These are phyloP conservation scores for Dipodomys merriami DNA, from an alignment of 2,113 vertebrate species.

Conservation along the genomic window DNA sequence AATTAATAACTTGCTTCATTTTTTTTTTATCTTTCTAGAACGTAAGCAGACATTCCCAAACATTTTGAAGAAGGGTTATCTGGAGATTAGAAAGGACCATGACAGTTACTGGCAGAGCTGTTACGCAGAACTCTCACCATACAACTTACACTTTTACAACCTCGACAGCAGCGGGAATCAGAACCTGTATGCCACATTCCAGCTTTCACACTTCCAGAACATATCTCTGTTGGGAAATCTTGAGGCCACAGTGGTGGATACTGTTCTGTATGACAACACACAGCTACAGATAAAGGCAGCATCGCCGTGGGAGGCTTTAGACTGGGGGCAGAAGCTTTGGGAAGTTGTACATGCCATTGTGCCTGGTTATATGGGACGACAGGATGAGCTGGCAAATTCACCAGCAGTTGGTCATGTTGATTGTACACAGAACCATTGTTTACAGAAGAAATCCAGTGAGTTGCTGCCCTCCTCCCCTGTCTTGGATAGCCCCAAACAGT, in stretches of 20 bases:
- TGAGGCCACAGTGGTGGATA: conserved; percentile 92
- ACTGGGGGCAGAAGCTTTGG: conserved; percentile 96
- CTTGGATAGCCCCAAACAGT: conserved; percentile 82
- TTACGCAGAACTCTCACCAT: conserved; percentile 94
- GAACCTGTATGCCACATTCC: conserved; percentile 90
- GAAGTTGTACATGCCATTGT: conserved; percentile 88
- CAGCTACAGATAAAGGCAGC: conserved; percentile 92
- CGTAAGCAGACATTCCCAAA: conserved; percentile 89
- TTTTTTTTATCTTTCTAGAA: conserved; percentile 83
- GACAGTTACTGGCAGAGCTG: conserved; percentile 93
- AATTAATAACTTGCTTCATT: conserved; percentile 35
- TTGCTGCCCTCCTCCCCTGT: conserved; percentile 86
- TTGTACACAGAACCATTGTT: conserved; percentile 75
- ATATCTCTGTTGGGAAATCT: conserved; percentile 88
- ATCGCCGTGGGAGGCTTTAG: conserved; percentile 93
- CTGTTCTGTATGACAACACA: conserved; percentile 93
- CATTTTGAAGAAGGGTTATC: conserved; percentile 94
- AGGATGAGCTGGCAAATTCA: conserved; percentile 80
- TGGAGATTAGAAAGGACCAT: conserved; percentile 92
- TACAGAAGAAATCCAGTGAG: conserved; percentile 85
- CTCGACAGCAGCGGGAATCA: conserved; percentile 94
- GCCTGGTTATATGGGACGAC: conserved; percentile 79
- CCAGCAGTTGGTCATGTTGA: conserved; percentile 76
- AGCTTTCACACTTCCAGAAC: conserved; percentile 94
- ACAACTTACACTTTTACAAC: conserved; percentile 92